Evolutionary conservation across 1,140 invertebrate genomes (phyloP), one percentile per base, ranked within the genome.

Genomic region (Triops longicaudatus): DNA sequence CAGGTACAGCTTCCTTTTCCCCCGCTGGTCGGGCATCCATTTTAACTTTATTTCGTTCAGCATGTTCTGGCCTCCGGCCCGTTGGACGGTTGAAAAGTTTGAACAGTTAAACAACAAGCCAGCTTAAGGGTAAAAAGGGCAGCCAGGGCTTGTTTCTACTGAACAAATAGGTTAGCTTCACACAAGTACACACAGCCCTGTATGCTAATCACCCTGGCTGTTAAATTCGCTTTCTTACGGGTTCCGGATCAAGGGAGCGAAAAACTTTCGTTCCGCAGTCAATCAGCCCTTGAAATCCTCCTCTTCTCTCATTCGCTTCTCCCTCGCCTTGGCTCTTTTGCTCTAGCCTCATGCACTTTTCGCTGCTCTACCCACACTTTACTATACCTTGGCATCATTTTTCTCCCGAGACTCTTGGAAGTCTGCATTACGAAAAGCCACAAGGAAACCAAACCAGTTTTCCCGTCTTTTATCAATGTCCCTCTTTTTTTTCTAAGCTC

Each of bases 391-490:
- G 50, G 50, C 50, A 63, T 63, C 50, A 63, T 63, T 63, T 63
- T 63, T 17, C 50, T 22, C 50, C 31, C 7, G 31, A 37, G 31
- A 37, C 31, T 37, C 31, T 37, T 37, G 6, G 50, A n/a, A 63
- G 17, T 63, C 44, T n/a, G n/a, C 50, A 37, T 63, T 63, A 63
- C 7, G 22, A 4, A 17, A 63, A 63, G 50, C 50, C 17, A 63
- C 50, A 63, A 63, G 50, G 50, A 63, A 63, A 63, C 50, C 50
- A 63, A 63, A 63, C 50, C 50, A 63, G 50, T 63, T 63, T 63
- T 63, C 50, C 50, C 50, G 50, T 22, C 50, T 63, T 63, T n/a
- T 22, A 17, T 63, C 22, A n/a, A 17, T n/a, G 50, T 14, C 50
- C 17, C 22, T 17, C 43, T 11, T 17, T 12, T 17, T 44, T 44